phyloP scores from a whole-genome alignment of 2,113 vertebrate genomes.

The Phyllopteryx taeniolatus region DNA sequence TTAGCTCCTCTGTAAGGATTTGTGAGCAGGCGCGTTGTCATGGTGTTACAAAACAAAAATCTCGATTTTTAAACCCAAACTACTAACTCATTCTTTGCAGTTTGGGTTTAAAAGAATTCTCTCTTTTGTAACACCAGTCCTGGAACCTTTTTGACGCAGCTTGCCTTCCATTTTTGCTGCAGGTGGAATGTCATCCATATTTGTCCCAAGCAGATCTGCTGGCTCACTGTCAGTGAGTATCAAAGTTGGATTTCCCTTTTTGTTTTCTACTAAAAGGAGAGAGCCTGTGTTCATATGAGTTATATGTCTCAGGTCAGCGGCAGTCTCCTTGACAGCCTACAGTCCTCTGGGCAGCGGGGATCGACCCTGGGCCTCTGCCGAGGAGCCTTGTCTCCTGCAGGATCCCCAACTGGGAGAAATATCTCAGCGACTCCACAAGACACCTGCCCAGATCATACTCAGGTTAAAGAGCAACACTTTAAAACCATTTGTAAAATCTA shows the following conservation, averaged over 20 bases:
- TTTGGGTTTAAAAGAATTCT: neutral
- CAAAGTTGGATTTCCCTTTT: neutral
- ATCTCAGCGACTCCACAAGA: constrained; percentile 55
- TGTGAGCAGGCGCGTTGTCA: too few relatives aligned
- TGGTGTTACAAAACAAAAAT: neutral
- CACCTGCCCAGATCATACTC: constrained; percentile 70
- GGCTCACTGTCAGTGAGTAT: constrained; percentile 64
- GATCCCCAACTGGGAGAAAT: constrained; percentile 59
- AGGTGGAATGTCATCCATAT: constrained; percentile 77
- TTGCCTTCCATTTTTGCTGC: neutral
- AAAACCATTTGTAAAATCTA: neutral
- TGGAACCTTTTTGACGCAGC: neutral
- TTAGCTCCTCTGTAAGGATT: too few relatives aligned
- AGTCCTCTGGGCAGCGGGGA: constrained; percentile 75
- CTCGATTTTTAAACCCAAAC: neutral
- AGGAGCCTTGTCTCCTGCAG: constrained; percentile 62
- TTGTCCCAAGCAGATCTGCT: constrained; percentile 66
- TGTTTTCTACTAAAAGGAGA: neutral
- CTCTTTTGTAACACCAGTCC: neutral
- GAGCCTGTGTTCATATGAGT: neutral
- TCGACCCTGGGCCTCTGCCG: constrained; percentile 69
- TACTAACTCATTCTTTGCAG: too few relatives aligned
- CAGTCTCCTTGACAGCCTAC: constrained; percentile 69
- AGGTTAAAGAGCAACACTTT: constrained; percentile 39
- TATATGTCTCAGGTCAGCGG: constrained; percentile 44